A percentile compares a stretch with the other conserved stretches of the same genome.
Conservation (phyloP, 2,888 invertebrate species). For the Clunio marinus region DNA sequence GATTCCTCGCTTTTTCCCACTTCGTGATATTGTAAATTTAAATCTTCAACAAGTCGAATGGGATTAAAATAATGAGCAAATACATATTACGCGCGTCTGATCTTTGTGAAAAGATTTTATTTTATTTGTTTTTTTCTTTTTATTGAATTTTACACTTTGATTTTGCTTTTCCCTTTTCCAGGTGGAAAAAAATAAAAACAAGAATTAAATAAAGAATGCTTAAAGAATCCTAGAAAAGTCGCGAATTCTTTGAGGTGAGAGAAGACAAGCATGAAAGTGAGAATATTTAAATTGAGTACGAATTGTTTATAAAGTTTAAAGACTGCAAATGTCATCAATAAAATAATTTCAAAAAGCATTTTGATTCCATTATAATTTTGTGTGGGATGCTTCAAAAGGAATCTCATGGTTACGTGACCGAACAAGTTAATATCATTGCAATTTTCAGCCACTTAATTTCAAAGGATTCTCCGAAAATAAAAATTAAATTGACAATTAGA, state of each 20-base stretch:
- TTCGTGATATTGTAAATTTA: neutral
- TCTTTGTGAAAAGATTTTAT: neutral
- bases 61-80: constrained; percentile 20
- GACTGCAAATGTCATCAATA: neutral
- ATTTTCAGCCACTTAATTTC: no score
- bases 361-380: no score
- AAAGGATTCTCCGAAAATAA: no score
- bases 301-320: constrained; percentile 8
- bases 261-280: neutral
- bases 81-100: neutral
- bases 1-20: neutral
- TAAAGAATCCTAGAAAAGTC: neutral
- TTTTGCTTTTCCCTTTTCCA: neutral
- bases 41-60: constrained; percentile 2
- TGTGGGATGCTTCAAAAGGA: no score
- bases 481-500: no score
- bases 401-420: no score
- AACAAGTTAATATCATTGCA: no score
- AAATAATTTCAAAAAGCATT: no score
- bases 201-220: no score
- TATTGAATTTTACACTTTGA: neutral
- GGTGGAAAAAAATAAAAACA: neutral
- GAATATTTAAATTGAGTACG: constrained; percentile 14
- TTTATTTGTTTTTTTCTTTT: neutral
- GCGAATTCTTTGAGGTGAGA: neutral